Conservation (phyloP, 2,797 vertebrate species). For the Scomberomorus guttatus region DNA sequence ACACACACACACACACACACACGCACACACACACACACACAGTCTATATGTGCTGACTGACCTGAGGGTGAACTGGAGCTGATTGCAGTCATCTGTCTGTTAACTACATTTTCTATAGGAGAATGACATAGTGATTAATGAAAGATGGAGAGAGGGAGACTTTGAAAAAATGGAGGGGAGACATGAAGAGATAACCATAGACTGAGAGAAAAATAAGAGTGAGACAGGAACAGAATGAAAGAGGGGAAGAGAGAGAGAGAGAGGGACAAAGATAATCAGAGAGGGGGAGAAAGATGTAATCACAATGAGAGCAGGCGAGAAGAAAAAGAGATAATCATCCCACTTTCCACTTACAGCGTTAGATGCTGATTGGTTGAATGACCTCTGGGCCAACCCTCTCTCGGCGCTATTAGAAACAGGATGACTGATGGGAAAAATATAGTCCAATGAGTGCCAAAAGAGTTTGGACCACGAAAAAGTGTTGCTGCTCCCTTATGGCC, state of each 20-base stretch:
- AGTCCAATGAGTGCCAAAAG: conserved; percentile 41
- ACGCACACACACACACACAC: neutral
- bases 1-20: neutral
- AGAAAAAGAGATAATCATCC: conserved; percentile 66
- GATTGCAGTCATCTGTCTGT: conserved; percentile 78
- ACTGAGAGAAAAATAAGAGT: conserved; percentile 8
- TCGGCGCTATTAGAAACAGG: conserved; percentile 58
- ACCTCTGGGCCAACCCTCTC: conserved; percentile 66
- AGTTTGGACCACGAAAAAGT: conserved; percentile 45
- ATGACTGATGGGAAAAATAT: conserved; percentile 63
- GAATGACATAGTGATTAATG: conserved; percentile 71
- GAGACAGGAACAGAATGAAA: conserved; percentile 17
- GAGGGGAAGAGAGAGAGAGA: conserved; percentile 4
- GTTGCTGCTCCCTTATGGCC: conserved; percentile 34
- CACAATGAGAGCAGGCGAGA: conserved; percentile 38
- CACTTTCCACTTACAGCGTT: conserved; percentile 59
- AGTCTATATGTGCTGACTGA: conserved; percentile 55
- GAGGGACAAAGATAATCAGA: conserved; percentile 51
- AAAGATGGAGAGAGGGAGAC: conserved; percentile 38
- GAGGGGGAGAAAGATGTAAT: conserved; percentile 45
- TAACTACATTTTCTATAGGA: conserved; percentile 76
- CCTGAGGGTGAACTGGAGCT: conserved; percentile 73
- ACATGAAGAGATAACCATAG: conserved; percentile 27
- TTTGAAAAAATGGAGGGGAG: conserved; percentile 23
- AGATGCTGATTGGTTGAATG: conserved; percentile 72